A percentile compares a stretch with the other conserved stretches of the same genome.
Conservation (phyloP, 2,797 vertebrate genomes). For the Sebastolobus altivelis region DNA sequence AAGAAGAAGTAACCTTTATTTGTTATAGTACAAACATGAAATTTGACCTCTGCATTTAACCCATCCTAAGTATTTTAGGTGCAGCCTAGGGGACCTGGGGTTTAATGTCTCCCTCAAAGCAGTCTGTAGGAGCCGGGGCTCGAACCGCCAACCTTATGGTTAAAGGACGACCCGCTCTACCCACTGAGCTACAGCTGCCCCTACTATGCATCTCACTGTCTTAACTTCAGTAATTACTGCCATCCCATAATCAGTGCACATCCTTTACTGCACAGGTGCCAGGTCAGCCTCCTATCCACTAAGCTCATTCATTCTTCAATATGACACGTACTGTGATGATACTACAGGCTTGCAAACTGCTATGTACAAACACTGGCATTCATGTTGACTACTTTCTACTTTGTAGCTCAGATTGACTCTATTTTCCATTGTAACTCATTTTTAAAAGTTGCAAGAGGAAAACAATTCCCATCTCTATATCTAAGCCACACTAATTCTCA, state of each 20-base stretch:
- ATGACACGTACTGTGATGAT: neutral
- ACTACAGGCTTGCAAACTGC: neutral
- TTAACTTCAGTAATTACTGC: neutral
- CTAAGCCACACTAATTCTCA: neutral
- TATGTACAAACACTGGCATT: neutral
- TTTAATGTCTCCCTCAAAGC: too few species aligned
- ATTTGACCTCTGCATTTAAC: too few species aligned
- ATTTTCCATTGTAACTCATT: neutral
- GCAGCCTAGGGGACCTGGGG: too few species aligned
- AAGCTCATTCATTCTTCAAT: neutral
- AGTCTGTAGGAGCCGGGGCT: too few species aligned
- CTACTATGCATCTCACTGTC: neutral
- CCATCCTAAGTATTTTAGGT: too few species aligned
- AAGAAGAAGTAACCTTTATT: too few species aligned
- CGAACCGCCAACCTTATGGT: too few species aligned
- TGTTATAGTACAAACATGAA: too few species aligned
- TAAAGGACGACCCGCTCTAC: too few species aligned
- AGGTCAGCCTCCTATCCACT: neutral
- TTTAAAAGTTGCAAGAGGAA: neutral
- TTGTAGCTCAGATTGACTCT: neutral
- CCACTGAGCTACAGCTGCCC: too few species aligned
- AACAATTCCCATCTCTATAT: neutral
- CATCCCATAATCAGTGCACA: constrained; percentile 9
- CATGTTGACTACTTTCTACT: neutral
- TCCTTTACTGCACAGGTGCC: neutral